These are phyloP conservation scores for Caenorhabditis brenneri DNA, from an alignment of 1,140 invertebrate genomes.

Conservation along the genomic window DNA sequence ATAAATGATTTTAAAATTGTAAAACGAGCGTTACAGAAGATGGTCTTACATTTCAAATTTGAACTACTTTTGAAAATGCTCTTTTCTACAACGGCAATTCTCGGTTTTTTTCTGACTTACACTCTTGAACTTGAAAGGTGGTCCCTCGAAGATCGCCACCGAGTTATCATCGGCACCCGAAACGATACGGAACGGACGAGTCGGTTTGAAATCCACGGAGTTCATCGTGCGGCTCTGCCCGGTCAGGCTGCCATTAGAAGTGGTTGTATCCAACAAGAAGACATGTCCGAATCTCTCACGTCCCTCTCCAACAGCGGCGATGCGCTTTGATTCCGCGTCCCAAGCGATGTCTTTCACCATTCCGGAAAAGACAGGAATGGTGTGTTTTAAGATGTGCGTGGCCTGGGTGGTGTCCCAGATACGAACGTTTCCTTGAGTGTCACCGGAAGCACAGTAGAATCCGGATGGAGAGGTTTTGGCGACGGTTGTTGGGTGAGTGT, in stretches of 20 bases:
- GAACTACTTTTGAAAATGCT: too few species aligned
- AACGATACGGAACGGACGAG: conserved; percentile 87
- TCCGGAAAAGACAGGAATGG: conserved; percentile 81
- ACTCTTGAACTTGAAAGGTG: conserved; percentile 93
- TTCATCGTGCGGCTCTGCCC: conserved; percentile 96
- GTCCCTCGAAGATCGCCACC: conserved; percentile 91
- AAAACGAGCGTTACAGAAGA: too few species aligned
- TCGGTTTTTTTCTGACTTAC: too few species aligned
- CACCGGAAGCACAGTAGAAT: conserved; percentile 97
- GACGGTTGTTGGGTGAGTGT: conserved; percentile 89
- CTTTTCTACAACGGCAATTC: too few species aligned
- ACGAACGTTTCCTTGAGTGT: conserved; percentile 89
- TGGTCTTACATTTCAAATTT: too few species aligned
- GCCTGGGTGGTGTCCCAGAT: conserved; percentile 99
- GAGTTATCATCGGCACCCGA: conserved; percentile 96
- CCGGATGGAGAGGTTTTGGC: conserved; percentile 89
- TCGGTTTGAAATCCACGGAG: conserved; percentile 87
- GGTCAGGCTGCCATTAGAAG: conserved; percentile 93
- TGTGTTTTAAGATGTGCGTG: conserved; percentile 97
- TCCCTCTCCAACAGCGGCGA: conserved; percentile 94
- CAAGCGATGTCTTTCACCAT: conserved; percentile 95
- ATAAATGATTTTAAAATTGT: too few species aligned
- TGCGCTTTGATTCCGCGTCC: conserved; percentile 92
- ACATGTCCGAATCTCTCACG: conserved; percentile 96
- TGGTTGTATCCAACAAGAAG: conserved; percentile 95